Percentiles rank a stretch among this genome's conserved stretches.
Conservation (phyloP, 2,113 vertebrate species). For the Phrynocephalus versicolor region DNA sequence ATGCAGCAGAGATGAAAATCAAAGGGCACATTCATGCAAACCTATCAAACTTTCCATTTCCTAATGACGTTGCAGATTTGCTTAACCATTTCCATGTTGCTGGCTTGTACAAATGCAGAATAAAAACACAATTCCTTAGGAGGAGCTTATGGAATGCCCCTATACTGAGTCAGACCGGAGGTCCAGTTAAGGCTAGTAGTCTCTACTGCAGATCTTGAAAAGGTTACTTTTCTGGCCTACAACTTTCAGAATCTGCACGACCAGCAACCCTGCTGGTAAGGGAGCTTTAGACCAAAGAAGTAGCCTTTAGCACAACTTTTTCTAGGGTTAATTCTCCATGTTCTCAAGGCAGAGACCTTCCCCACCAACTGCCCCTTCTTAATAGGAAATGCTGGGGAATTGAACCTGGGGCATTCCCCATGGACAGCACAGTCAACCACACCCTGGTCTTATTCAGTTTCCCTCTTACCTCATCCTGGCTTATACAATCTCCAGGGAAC, state of each 20-base stretch:
- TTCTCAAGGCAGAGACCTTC: background rate
- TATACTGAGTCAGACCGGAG: background rate
- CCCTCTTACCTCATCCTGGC: constrained; percentile 68
- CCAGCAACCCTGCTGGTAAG: too few species aligned
- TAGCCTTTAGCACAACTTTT: too few species aligned
- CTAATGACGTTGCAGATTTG: background rate
- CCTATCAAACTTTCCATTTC: background rate
- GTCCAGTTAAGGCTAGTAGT: background rate
- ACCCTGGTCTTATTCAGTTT: background rate
- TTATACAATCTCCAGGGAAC: constrained; percentile 36
- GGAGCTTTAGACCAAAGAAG: too few species aligned
- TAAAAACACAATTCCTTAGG: background rate
- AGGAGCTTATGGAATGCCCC: background rate
- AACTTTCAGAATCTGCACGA: background rate
- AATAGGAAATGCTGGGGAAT: background rate
- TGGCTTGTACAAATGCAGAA: background rate
- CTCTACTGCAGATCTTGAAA: background rate
- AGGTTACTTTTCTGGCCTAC: background rate
- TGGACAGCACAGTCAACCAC: background rate
- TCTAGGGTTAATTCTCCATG: background rate
- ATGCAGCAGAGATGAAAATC: too few species aligned
- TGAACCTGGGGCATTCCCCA: background rate
- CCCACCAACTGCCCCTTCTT: background rate
- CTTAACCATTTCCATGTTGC: background rate
- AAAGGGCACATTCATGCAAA: too few species aligned